Evolutionary conservation across 2,797 vertebrate genomes (phyloP).

Genomic region (Sebastes goodei): DNA sequence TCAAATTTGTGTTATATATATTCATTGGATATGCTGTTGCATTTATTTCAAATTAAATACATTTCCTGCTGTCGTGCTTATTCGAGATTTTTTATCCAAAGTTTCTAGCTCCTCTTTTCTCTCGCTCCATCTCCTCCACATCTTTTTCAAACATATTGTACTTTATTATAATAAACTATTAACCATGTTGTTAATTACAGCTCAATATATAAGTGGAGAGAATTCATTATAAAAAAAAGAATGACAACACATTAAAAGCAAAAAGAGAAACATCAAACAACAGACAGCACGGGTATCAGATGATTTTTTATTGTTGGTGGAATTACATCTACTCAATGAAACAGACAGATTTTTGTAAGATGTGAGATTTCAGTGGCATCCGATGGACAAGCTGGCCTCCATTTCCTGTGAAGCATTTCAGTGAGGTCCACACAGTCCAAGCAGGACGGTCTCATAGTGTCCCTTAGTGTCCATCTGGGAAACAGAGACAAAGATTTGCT

Average conservation of each 20-base stretch:
- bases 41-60: not conserved
- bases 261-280: not conserved
- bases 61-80: not conserved
- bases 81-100: not conserved
- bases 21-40: no score
- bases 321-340: not conserved
- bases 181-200: not conserved
- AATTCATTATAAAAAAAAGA: not conserved
- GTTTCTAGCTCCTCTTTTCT: not conserved
- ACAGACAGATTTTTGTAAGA: not conserved
- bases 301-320: not conserved
- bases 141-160: not conserved
- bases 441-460: slow-evolving; percentile 86
- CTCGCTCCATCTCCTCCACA: not conserved
- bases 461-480: slow-evolving; percentile 90
- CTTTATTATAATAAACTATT: not conserved
- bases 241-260: not conserved
- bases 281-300: not conserved
- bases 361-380: not conserved
- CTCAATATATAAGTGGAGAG: not conserved
- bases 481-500: slow-evolving; percentile 25
- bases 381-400: not conserved
- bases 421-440: slow-evolving; percentile 86
- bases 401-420: slow-evolving; percentile 46
- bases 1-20: fast-evolving